phyloP scores from a whole-genome alignment of 2,888 invertebrate species.

The Philopedon plagiatum region DNA sequence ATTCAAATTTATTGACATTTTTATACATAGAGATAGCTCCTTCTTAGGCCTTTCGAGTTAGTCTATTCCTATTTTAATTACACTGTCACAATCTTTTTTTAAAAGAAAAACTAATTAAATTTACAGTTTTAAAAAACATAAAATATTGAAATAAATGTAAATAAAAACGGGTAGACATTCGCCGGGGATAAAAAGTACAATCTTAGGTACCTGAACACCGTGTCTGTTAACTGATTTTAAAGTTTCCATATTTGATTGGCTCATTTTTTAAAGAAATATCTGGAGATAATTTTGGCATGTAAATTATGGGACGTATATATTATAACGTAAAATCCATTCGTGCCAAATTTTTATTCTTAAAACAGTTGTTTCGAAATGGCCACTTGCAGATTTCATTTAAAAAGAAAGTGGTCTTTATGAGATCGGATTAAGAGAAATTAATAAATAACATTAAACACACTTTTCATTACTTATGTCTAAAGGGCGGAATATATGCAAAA shows the following conservation, averaged over 20 bases:
- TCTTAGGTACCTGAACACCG: background rate
- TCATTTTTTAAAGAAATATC: background rate
- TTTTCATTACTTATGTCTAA: no score
- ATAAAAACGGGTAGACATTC: conserved; percentile 4
- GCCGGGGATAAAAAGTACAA: conserved; percentile 10
- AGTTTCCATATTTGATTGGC: conserved; percentile 21
- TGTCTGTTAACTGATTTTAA: conserved; percentile 26
- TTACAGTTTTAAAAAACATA: conserved; percentile 14
- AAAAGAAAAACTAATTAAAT: conserved; percentile 13
- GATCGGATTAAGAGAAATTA: no score
- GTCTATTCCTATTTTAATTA: conserved; percentile 5
- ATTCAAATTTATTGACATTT: no score
- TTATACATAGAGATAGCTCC: no score
- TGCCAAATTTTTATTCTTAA: background rate
- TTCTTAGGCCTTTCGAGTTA: background rate
- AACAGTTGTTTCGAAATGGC: no score
- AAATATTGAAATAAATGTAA: conserved; percentile 23
- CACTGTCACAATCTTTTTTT: conserved; percentile 11
- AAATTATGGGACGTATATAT: background rate
- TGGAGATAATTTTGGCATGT: background rate
- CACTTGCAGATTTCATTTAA: no score
- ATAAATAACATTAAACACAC: no score
- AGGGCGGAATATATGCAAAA: no score
- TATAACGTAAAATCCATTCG: background rate
- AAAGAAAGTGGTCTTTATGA: no score